Base-by-base conservation (phyloP, 2,888 invertebrate species). In the Antitype chi region DNA sequence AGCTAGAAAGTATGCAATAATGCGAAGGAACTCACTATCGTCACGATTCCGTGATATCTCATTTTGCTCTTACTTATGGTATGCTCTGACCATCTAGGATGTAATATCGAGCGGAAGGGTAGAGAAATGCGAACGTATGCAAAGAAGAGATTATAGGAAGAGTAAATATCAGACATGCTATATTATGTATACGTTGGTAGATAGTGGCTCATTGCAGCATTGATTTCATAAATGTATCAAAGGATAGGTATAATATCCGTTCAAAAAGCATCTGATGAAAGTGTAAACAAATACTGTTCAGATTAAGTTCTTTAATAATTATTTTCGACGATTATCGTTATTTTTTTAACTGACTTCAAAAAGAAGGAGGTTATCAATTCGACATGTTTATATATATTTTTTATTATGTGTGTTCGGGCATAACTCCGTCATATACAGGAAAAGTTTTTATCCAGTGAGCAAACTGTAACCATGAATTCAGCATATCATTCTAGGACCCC, bases 21-120 rank as follows among this genome's bases (percentile, higher is more conserved):
- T 63, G 62, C 60, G 20, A 74, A 76, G 60, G 47, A 63, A 66
- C 47, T 69, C 25, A 76, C 62, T 71, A 71, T 59, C 49, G 75
- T 85, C 83, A 85, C 83, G 83, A 82, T 49, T 82, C 57, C 63
- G n/a, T 73, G 76, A 77, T 75, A 82, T 85, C 53, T 82, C 68
- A 79, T 76, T 85, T 71, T 83, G 81, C 79, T 74, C 59, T 82
- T 78, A 72, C 73, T 53, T 73, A 70, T 49, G 69, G 53, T 32
- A 43, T 52, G 43, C 28, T 60, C 69, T 79, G 72, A 63, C 70
- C 69, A 72, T 82, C 38, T 69, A 76, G 53, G 55, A 82, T 73
- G 52, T n/a, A 70, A 78, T 78, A 73, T 78, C 49, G 53, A 67
- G 57, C 28, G 55, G 25, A 57, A 60, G 76, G 13, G 43, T 63